Conservation (phyloP, 2,888 invertebrate genomes). For the Leucophenga maculata region DNA sequence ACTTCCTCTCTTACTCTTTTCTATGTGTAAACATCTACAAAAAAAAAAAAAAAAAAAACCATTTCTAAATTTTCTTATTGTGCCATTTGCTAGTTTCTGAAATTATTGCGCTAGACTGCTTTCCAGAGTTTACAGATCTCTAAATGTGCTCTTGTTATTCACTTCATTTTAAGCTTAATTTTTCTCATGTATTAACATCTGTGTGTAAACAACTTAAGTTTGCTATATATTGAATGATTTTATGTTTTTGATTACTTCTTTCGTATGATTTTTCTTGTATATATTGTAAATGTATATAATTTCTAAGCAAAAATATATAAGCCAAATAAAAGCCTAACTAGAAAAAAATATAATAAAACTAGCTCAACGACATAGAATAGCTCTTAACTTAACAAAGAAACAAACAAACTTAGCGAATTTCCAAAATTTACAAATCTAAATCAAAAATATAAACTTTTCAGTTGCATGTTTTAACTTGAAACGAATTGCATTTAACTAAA, state of each 20-base stretch:
- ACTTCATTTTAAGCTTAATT: conserved; percentile 1
- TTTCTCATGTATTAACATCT: background rate
- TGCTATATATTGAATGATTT: too few relatives aligned
- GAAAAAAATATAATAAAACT: conserved; percentile 23
- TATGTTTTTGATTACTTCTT: conserved; percentile 24
- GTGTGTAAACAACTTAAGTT: too few relatives aligned
- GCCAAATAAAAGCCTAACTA: background rate
- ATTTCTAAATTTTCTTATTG: background rate
- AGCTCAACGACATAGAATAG: too few relatives aligned
- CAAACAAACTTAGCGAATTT: too few relatives aligned
- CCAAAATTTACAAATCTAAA: too few relatives aligned
- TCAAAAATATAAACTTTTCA: too few relatives aligned
- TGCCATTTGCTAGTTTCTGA: conserved; percentile 32
- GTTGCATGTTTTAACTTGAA: too few relatives aligned
- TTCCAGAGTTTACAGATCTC: conserved; percentile 25
- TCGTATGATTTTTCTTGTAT: conserved; percentile 37
- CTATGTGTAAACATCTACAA: conserved; percentile 38
- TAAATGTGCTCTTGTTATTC: background rate
- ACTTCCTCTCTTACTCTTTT: conserved; percentile 34
- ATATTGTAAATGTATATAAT: conserved; percentile 37
- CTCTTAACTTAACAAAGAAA: too few relatives aligned
- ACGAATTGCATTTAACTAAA: background rate
- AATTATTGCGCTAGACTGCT: conserved; percentile 58
- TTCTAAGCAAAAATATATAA: conserved; percentile 16
- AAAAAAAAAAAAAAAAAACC: background rate